These are phyloP conservation scores for Hestina assimilis DNA, from an alignment of 1,140 invertebrate genomes.

Conservation along the genomic window DNA sequence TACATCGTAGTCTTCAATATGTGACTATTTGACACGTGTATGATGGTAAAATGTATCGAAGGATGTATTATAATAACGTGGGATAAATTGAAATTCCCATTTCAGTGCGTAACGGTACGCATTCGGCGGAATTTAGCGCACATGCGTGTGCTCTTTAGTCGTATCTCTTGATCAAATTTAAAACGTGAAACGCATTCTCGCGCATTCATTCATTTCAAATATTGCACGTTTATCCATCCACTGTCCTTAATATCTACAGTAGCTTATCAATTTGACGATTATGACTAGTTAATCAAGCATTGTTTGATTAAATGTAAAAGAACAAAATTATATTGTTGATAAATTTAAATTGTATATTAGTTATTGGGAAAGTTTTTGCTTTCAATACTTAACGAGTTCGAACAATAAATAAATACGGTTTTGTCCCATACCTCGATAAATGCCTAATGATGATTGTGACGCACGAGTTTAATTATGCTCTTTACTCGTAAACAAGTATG, in stretches of 20 bases:
- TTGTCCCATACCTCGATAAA: constrained; percentile 7
- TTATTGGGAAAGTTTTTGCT: neutral
- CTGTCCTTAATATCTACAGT: neutral
- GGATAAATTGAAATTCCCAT: constrained; percentile 36
- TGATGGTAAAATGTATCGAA: neutral
- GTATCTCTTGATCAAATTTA: constrained; percentile 20
- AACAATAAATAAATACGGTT: neutral
- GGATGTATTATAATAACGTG: constrained; percentile 13
- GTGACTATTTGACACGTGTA: too few relatives aligned
- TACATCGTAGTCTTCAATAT: too few relatives aligned
- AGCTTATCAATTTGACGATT: neutral
- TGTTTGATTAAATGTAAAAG: too few relatives aligned
- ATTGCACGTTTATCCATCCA: neutral
- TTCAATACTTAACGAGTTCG: neutral
- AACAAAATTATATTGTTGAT: too few relatives aligned
- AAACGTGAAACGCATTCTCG: constrained; percentile 21
- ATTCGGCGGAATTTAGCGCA: constrained; percentile 32
- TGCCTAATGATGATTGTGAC: constrained; percentile 14
- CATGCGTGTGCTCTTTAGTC: constrained; percentile 21
- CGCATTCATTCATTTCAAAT: too few relatives aligned
- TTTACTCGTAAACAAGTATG: constrained; percentile 20
- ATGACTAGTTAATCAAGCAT: too few relatives aligned
- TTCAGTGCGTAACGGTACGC: constrained; percentile 34
- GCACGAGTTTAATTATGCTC: constrained; percentile 13
- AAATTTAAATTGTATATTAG: too few relatives aligned